Evolutionary conservation across 2,888 invertebrate species (phyloP).

Genomic region (Drosophila macrospina): DNA sequence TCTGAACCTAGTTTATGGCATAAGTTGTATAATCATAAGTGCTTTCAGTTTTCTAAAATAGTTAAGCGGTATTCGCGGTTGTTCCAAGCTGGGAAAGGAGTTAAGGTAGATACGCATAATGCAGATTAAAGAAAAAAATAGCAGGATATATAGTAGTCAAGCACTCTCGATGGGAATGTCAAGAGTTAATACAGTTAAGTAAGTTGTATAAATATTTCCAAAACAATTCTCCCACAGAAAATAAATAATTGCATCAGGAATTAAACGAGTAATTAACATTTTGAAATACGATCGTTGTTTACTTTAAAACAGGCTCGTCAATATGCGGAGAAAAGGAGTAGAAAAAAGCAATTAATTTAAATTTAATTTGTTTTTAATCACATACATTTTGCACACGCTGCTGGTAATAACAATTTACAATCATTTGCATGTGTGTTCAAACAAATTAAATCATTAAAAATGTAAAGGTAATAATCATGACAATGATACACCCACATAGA

Average conservation of each 20-base stretch:
- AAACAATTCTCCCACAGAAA: too few relatives aligned
- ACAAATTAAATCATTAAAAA: slow-evolving; percentile 66
- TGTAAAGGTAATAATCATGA: slow-evolving; percentile 46
- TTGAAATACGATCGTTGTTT: not conserved
- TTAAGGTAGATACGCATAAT: too few relatives aligned
- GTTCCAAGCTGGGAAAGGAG: too few relatives aligned
- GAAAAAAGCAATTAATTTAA: slow-evolving; percentile 56
- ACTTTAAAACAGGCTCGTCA: not conserved
- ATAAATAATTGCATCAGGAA: too few relatives aligned
- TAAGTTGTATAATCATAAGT: not conserved
- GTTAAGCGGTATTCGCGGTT: not conserved
- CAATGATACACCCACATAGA: not conserved
- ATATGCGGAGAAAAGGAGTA: not conserved
- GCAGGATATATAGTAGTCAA: too few relatives aligned
- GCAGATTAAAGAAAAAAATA: too few relatives aligned
- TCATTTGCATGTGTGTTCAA: slow-evolving; percentile 54
- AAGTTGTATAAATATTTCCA: too few relatives aligned
- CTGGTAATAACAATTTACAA: slow-evolving; percentile 17
- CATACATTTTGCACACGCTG: slow-evolving; percentile 16
- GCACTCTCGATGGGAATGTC: too few relatives aligned
- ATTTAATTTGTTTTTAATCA: slow-evolving; percentile 70
- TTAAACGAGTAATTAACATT: not conserved
- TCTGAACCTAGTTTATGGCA: not conserved
- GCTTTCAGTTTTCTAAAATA: not conserved
- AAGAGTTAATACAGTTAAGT: too few relatives aligned